phyloP scores from a whole-genome alignment of 2,888 invertebrate species.

The Polydesmus complanatus region DNA sequence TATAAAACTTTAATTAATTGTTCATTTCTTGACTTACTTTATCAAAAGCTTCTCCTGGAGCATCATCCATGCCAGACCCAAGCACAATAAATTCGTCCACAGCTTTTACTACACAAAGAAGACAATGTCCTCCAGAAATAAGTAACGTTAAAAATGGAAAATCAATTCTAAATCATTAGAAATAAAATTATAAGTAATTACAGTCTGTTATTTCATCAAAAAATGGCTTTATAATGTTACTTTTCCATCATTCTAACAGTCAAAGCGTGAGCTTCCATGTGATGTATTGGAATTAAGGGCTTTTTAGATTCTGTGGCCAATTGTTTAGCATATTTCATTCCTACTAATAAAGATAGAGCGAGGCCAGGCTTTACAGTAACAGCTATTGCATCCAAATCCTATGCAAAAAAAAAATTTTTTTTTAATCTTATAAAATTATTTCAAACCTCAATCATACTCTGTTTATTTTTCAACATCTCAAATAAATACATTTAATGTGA shows the following conservation, averaged over 20 bases:
- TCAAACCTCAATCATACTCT: background rate
- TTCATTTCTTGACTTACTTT: slow-evolving; percentile 44
- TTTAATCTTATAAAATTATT: background rate
- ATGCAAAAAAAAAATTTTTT: slow-evolving; percentile 29
- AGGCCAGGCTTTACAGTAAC: slow-evolving; percentile 85
- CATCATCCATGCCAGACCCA: slow-evolving; percentile 65
- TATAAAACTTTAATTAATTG: slow-evolving; percentile 3
- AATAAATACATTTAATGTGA: slow-evolving; percentile 30
- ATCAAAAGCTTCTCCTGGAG: slow-evolving; percentile 87
- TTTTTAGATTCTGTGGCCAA: slow-evolving; percentile 25
- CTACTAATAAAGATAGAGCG: slow-evolving; percentile 59
- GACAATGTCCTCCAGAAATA: slow-evolving; percentile 86
- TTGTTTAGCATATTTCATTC: slow-evolving; percentile 65
- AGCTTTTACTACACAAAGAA: slow-evolving; percentile 57
- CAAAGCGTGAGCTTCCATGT: slow-evolving; percentile 97
- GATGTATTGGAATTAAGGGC: slow-evolving; percentile 89
- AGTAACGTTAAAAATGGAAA: slow-evolving; percentile 82
- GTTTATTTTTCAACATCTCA: background rate
- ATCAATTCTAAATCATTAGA: slow-evolving; percentile 35
- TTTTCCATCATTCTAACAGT: slow-evolving; percentile 59
- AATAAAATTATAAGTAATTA: background rate
- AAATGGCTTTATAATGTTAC: slow-evolving; percentile 33
- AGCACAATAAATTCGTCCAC: slow-evolving; percentile 63
- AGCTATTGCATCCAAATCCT: slow-evolving; percentile 72
- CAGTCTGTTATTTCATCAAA: background rate